Evolutionary conservation across 2,113 vertebrate species (phyloP), one percentile per base, ranked within the genome.

Genomic region (Rhynchomys soricoides): DNA sequence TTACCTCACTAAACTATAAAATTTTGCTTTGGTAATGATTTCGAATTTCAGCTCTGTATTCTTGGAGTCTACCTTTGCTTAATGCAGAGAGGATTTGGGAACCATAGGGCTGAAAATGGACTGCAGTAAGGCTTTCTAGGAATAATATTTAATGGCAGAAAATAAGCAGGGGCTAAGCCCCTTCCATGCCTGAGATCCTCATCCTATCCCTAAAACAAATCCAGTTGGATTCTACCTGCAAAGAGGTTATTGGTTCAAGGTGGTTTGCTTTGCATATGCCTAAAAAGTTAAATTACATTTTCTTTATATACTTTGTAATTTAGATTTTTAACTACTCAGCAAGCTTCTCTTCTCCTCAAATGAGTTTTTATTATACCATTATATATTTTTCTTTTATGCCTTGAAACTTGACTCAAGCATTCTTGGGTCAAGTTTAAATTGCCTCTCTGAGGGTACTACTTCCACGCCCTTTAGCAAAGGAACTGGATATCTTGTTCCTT

Each of bases 261-360:
- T n/a, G 34, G 17, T 91, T 93, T 71, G 73, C 13, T 89, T 71
- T 83, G 22, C 57, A 26, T 93, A 79, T 64, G 74, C 48, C 50
- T 43, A 93, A 64, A 15, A 40, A 40, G 17, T 74, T 40, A 90
- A 95, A 71, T 86, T 59, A 40, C 31, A 64, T 93, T 96, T 96
- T 83, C 57, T 88, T 89, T 92, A 78, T 85, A 57, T 89, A 91
- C 83, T 97, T 97, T 93, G 37, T n/a, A 91, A 91, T 73, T 96
- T 89, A 40, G 9, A 94, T 75, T 85, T 97, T 94, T 64, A 87
- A 57, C 29, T 87, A 64, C 86, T 95, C 82, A 96, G 73, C 59
- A 90, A 34, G 29, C 89, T 94, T 92, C 40, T 93, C 59, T 93
- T 90, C 75, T 57, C 31, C 78, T 64, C n/a, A 88, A 89, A 93